phyloP scores from a whole-genome alignment of 1,140 invertebrate species.

The Pomacea maculata region DNA sequence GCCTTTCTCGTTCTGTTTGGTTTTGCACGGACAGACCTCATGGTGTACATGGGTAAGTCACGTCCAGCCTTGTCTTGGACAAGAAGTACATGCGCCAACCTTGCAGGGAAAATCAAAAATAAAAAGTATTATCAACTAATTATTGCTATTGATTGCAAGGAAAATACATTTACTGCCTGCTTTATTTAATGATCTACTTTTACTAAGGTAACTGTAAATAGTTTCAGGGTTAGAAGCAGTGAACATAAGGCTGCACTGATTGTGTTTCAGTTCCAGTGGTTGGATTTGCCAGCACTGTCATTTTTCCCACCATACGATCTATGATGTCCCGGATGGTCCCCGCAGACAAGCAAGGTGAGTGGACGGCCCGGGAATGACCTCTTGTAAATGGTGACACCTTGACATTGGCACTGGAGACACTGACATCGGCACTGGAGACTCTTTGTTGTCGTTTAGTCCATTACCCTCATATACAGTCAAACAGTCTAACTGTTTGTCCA shows the following conservation, averaged over 20 bases:
- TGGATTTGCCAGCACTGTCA: background rate
- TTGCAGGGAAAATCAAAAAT: background rate
- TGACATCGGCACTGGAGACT: too few species aligned
- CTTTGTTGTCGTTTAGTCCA: too few species aligned
- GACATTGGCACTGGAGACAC: too few species aligned
- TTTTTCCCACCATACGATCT: constrained; percentile 2
- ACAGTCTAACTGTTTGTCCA: too few species aligned
- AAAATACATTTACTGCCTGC: background rate
- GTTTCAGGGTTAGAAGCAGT: background rate
- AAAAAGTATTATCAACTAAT: background rate
- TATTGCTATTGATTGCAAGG: background rate
- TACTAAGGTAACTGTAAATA: background rate
- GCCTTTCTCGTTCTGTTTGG: background rate
- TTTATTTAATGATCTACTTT: background rate
- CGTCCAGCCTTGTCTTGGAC: background rate
- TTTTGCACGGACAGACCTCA: background rate
- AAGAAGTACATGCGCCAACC: too few species aligned
- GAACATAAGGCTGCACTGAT: background rate
- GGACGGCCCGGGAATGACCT: too few species aligned
- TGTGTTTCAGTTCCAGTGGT: constrained; percentile 1
- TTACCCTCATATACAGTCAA: too few species aligned
- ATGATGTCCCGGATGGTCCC: constrained; percentile 4
- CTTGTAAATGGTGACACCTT: too few species aligned
- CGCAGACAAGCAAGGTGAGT: background rate
- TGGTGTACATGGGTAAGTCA: constrained; percentile 7